Base-by-base conservation (phyloP, 64 coral and sea anemone species). In the Trachythela sp. region DNA sequence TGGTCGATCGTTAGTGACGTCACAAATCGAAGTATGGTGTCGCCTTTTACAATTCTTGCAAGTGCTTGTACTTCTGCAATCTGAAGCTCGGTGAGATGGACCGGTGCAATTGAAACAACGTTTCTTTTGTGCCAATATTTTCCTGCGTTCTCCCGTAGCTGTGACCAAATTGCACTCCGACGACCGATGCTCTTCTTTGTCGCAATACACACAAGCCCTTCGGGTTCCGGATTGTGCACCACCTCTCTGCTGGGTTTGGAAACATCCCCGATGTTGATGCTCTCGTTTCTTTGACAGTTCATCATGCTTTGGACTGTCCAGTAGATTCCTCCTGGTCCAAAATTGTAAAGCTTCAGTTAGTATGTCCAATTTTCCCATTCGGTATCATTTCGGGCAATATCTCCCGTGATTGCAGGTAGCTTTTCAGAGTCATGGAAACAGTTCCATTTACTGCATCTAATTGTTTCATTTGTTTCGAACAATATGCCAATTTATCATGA, bases 91-190 rank as follows among this genome's bases (percentile, higher is more conserved):
- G 40, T 88, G 76, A 1, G 48, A 20, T 1, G 48, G 22, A 35
- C 75, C 76, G 26, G 76, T 92, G 26, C 91, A 92, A 87, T 87
- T 92, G 20, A 91, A 91, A 72, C 89, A 91, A 24, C 85, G 83
- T 43, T 34, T 84, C 17, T 92, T 83, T 15, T 39, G 59, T 17
- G 40, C 39, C 68, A 92, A 42, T 37, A 88, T 83, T 84, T 84
- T 45, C 27, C 84, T 92, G 18, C 91, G 48, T 33, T 77, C 91
- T 24, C 9, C 33, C 36, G 29, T 26, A 40, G 39, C 45, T 10
- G 36, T 86, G n/a, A 91, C 87, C 10, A 27, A 18, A 17, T 68
- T 60, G 29, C 87, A 76, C 33, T 91, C 59, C 30, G 42, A 0
- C 14, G 50, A 91, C 22, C 18, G 85, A 36, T 91, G 89, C 7